Percentiles rank a stretch among this genome's conserved stretches.
Evolutionary conservation across 2,113 vertebrate species (phyloP).

Genomic region (Condylura cristata): DNA sequence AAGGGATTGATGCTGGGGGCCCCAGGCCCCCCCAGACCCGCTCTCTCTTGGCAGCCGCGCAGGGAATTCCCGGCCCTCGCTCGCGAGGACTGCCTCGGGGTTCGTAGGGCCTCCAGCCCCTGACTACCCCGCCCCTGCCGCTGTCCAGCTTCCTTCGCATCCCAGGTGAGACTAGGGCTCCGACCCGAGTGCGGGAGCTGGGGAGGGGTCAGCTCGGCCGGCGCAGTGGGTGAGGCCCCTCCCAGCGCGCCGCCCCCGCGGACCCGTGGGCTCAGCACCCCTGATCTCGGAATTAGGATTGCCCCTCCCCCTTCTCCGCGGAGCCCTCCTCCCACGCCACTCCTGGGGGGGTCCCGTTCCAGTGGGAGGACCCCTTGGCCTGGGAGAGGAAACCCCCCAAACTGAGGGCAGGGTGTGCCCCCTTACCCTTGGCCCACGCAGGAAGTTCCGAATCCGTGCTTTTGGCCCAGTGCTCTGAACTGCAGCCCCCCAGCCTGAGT

Average conservation of each 20-base stretch:
- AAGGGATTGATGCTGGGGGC: not conserved
- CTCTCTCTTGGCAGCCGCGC: not conserved
- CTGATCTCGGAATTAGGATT: not conserved
- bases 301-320: not conserved
- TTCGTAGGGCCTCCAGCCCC: not conserved
- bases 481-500: not conserved
- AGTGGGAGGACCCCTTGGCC: not conserved
- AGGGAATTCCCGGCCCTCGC: not conserved
- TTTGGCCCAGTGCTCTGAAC: not conserved
- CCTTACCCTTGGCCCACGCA: not conserved
- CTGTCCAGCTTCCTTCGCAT: not conserved
- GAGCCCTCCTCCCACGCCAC: not conserved
- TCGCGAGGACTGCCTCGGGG: not conserved
- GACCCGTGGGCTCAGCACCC: not conserved
- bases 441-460: not conserved
- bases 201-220: not conserved
- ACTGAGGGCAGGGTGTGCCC: not conserved
- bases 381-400: not conserved
- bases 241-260: not conserved
- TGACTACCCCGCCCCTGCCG: not conserved
- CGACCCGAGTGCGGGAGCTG: not conserved
- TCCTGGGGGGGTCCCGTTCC: not conserved
- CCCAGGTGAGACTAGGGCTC: not conserved
- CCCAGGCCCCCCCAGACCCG: not conserved
- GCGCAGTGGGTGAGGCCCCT: not conserved